Evolutionary conservation across 2,888 invertebrate species (phyloP).

Genomic region (Lasioglossum oenotherae): DNA sequence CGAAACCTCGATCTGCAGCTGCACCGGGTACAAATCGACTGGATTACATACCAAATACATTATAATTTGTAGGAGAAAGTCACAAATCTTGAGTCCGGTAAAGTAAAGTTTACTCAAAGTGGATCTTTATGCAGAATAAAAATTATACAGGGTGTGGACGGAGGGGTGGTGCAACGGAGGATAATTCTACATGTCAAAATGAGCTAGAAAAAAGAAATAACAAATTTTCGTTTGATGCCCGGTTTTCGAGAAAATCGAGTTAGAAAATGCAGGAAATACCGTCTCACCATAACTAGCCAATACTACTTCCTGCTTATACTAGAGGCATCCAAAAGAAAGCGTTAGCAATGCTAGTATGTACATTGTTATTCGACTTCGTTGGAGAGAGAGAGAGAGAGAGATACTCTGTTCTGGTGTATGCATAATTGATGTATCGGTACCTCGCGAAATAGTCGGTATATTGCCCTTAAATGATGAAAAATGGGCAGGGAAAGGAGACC

Average conservation of each 20-base stretch:
- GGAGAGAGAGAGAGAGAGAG: neutral
- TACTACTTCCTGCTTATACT: neutral
- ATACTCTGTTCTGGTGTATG: slow-evolving; percentile 14
- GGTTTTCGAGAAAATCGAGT: too few species aligned
- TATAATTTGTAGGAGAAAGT: too few species aligned
- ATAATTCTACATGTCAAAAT: too few species aligned
- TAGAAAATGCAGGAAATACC: neutral
- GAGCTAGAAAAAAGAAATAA: too few species aligned
- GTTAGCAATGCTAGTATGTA: slow-evolving; percentile 14
- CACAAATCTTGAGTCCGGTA: too few species aligned
- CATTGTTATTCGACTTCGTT: slow-evolving; percentile 40
- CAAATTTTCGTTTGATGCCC: neutral
- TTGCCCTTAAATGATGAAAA: slow-evolving; percentile 22
- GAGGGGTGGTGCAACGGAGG: too few species aligned
- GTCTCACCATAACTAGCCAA: neutral
- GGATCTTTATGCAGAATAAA: neutral
- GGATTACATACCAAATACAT: too few species aligned
- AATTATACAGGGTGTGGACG: neutral
- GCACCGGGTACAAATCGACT: too few species aligned
- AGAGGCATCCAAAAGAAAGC: neutral
- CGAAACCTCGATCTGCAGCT: too few species aligned
- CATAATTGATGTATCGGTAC: slow-evolving; percentile 49
- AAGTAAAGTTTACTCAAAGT: too few species aligned
- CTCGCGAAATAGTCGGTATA: slow-evolving; percentile 13
- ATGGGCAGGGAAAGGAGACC: neutral